Conservation (phyloP, 2,888 invertebrate species). For the Chloroclysta siterata region DNA sequence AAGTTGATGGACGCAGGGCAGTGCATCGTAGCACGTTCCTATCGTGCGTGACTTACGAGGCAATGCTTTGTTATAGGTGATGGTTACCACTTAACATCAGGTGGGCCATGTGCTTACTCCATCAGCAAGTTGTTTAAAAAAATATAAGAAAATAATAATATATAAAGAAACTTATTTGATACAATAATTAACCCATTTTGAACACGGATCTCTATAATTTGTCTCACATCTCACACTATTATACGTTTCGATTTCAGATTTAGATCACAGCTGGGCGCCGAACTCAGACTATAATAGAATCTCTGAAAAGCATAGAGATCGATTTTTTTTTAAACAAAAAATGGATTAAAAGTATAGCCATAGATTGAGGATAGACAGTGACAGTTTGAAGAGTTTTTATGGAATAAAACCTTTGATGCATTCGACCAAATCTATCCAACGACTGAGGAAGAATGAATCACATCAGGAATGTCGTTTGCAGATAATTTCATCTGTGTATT, state of each 20-base stretch:
- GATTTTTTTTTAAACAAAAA: constrained; percentile 64
- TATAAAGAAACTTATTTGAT: too few relatives aligned
- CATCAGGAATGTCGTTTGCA: too few relatives aligned
- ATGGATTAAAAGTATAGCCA: constrained; percentile 53
- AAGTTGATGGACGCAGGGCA: too few relatives aligned
- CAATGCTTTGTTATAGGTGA: too few relatives aligned
- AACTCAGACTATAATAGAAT: constrained; percentile 56
- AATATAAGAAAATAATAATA: too few relatives aligned
- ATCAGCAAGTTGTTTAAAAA: too few relatives aligned
- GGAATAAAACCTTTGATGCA: not conserved
- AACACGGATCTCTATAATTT: constrained; percentile 24
- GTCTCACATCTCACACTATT: constrained; percentile 47
- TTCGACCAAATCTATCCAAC: not conserved
- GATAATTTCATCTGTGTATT: too few relatives aligned
- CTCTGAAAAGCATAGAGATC: constrained; percentile 62
- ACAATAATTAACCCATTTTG: too few relatives aligned
- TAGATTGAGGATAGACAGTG: constrained; percentile 50
- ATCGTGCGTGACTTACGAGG: too few relatives aligned
- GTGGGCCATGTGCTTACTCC: too few relatives aligned
- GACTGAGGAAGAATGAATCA: not conserved
- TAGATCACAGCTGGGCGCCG: constrained; percentile 65
- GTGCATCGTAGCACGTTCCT: too few relatives aligned
- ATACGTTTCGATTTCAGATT: constrained; percentile 57
- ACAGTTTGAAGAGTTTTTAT: constrained; percentile 6
- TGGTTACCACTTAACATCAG: too few relatives aligned